phyloP scores from a whole-genome alignment of 2,113 vertebrate genomes.

The Eidolon helvum region DNA sequence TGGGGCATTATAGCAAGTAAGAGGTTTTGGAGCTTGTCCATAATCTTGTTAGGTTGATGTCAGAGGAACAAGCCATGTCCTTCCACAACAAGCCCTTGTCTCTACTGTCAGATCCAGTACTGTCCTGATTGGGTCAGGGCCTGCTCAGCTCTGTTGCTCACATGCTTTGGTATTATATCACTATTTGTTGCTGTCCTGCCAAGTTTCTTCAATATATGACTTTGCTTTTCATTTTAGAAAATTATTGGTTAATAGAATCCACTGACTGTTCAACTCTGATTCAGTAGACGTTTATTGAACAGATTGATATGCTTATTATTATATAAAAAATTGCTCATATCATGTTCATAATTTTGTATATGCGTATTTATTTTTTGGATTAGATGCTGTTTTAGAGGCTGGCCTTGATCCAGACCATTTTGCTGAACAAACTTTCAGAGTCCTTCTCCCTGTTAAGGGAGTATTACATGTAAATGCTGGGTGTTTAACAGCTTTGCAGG shows the following conservation, averaged over 20 bases:
- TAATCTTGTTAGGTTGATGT: slow-evolving; percentile 36
- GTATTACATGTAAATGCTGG: slow-evolving; percentile 6
- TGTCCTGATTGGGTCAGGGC: not conserved
- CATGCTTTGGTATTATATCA: not conserved
- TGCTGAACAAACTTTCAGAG: slow-evolving; percentile 29
- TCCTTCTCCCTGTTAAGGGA: not conserved
- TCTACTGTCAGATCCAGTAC: not conserved
- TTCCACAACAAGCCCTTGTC: not conserved
- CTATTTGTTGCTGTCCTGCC: not conserved
- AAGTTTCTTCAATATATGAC: not conserved
- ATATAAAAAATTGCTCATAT: not conserved
- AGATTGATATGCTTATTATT: not conserved
- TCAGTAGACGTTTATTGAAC: slow-evolving; percentile 7
- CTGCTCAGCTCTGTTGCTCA: not conserved
- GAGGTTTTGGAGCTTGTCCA: slow-evolving; percentile 26
- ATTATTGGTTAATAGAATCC: slow-evolving; percentile 20
- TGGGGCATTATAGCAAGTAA: not conserved
- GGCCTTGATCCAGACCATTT: slow-evolving; percentile 22
- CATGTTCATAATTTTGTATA: not conserved
- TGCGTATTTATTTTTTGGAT: slow-evolving; percentile 29
- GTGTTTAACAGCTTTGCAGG: not conserved
- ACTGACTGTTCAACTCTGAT: not conserved
- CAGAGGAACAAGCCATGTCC: not conserved
- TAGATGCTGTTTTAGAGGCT: slow-evolving; percentile 23
- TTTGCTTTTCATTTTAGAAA: slow-evolving; percentile 53